Percentiles rank a stretch among this genome's conserved stretches.
phyloP scores from a whole-genome alignment of 1,140 invertebrate species.

The Drosophila navojoa region DNA sequence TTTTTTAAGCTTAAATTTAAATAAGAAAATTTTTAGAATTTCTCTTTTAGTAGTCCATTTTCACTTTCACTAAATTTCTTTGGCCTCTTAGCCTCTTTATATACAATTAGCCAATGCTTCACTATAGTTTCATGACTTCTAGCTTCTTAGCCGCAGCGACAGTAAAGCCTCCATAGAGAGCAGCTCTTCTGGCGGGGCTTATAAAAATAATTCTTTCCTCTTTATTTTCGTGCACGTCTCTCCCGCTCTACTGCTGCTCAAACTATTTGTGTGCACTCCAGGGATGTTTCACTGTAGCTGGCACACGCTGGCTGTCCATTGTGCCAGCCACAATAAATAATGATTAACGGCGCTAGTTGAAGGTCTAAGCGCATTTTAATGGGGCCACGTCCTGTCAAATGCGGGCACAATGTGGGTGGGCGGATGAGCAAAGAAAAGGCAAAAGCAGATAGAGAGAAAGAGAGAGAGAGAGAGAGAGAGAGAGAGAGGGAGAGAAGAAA shows the following conservation, averaged over 20 bases:
- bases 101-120: no score
- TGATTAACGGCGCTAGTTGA: constrained; percentile 69
- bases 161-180: no score
- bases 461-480: constrained; percentile 35
- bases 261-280: background rate
- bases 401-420: constrained; percentile 9
- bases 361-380: constrained; percentile 76
- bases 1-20: no score
- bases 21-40: no score
- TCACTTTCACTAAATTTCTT: no score
- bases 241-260: no score
- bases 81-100: no score
- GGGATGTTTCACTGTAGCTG: background rate
- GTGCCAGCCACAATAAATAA: constrained; percentile 53
- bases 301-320: constrained; percentile 16
- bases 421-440: background rate
- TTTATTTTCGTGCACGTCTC: background rate
- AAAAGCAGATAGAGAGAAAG: constrained; percentile 47
- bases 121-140: no score
- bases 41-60: no score
- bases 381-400: constrained; percentile 44
- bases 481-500: background rate
- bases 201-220: background rate
- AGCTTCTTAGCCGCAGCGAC: no score
- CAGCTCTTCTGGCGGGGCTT: no score